phyloP scores from a whole-genome alignment of 1,140 invertebrate species.

The Matsumurasca onukii region DNA sequence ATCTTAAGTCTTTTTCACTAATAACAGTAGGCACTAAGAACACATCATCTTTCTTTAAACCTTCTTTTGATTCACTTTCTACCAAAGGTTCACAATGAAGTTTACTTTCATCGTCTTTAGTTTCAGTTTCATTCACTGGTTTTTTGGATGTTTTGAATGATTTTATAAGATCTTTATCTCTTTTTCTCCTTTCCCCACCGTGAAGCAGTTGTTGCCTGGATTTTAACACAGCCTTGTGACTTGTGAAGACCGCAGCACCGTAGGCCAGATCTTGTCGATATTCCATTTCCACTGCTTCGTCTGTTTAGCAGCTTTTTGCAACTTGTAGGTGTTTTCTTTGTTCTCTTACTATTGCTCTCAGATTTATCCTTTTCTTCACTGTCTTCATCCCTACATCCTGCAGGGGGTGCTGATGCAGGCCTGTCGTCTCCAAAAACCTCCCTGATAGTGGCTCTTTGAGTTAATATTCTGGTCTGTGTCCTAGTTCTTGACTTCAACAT shows the following conservation, averaged over 20 bases:
- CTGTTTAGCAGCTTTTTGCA: constrained; percentile 30
- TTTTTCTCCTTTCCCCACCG: constrained; percentile 51
- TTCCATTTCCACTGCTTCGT: constrained; percentile 22
- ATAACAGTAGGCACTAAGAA: constrained; percentile 45
- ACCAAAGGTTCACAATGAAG: constrained; percentile 4
- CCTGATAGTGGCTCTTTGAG: constrained; percentile 73
- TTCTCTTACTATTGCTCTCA: constrained; percentile 40
- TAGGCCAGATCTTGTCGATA: constrained; percentile 29
- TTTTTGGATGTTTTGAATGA: constrained; percentile 53
- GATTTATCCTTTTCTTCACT: constrained; percentile 42
- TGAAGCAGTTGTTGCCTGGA: constrained; percentile 53
- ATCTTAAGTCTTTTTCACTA: constrained; percentile 53
- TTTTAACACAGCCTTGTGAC: constrained; percentile 55
- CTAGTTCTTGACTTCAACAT: constrained; percentile 72
- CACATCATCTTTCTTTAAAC: background rate
- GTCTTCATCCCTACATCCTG: constrained; percentile 47
- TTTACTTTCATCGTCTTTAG: constrained; percentile 43
- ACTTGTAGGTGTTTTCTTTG: constrained; percentile 27
- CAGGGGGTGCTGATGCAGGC: constrained; percentile 62
- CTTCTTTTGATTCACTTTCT: constrained; percentile 23
- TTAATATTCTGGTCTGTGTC: constrained; percentile 71
- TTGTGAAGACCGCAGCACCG: constrained; percentile 48
- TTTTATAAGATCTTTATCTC: constrained; percentile 54
- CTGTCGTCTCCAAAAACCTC: constrained; percentile 75
- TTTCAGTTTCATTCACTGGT: constrained; percentile 43